These are phyloP conservation scores for Nipponia nippon DNA, from an alignment of 2,113 vertebrate genomes.

Conservation along the genomic window DNA sequence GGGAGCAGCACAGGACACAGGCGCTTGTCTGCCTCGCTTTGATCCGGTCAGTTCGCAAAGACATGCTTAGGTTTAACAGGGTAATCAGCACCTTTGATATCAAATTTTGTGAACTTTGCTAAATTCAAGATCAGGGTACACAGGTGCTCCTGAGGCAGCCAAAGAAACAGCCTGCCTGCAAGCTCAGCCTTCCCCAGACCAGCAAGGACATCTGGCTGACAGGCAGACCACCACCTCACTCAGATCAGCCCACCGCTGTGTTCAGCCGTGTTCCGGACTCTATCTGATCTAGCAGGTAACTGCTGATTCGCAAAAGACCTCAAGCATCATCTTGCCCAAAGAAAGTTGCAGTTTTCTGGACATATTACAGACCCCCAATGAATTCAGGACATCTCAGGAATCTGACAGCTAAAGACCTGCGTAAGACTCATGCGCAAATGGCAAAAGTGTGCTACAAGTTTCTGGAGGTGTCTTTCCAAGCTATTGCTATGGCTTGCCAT, in stretches of 20 bases:
- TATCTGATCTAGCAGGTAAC: background rate
- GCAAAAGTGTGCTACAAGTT: background rate
- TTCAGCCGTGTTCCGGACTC: background rate
- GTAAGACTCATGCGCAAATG: background rate
- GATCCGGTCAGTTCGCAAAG: background rate
- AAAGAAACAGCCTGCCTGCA: background rate
- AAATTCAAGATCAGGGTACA: background rate
- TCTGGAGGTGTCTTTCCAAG: background rate
- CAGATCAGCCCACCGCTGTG: background rate
- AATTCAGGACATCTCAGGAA: background rate
- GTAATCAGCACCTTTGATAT: background rate
- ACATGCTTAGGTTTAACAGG: background rate
- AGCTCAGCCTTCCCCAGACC: background rate
- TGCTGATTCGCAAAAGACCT: background rate
- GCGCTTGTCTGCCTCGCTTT: background rate
- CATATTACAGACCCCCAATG: fast-evolving
- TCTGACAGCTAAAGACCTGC: background rate
- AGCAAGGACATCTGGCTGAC: background rate
- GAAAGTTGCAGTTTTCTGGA: background rate
- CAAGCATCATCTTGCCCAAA: background rate
- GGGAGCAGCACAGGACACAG: background rate
- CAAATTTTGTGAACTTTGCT: background rate
- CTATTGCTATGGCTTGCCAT: background rate
- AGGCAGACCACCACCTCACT: background rate
- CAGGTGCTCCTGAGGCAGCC: background rate